Base-by-base conservation (phyloP, 2,113 vertebrate species). In the Motacilla tschutschensis region DNA sequence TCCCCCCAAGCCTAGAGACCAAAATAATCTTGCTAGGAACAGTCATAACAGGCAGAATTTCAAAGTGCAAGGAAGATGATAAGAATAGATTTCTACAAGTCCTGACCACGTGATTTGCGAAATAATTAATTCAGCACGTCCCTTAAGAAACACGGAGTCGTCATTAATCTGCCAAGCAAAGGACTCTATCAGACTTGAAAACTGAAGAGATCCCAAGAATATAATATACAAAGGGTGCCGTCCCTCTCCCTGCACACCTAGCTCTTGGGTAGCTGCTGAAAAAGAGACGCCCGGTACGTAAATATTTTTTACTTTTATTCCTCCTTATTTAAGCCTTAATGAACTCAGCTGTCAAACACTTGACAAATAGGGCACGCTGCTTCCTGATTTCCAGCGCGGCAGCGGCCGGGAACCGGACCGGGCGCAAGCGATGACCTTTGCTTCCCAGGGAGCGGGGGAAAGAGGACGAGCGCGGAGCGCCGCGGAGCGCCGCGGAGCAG, bases 111-210 rank as follows among this genome's bases (percentile, higher is more conserved):
- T 99, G 99, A 99, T 99, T 98, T 98, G 98, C 97, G 98, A 99
- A 99, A 99, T 99, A 99, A 99, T 99, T 99, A 99, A 99, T 99
- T 99, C 99, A 99, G 99, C 98, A 98, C 98, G 98, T 99, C 99
- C 99, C 99, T 98, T 99, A 99, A 98, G 99, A 99, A 99, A 99
- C 99, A 98, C 98, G 98, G 98, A 99, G 98, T 98, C 99, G 99
- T 99, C 99, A 99, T 99, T 99, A 99, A 99, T 99, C 99, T 99
- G 98, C 98, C 97, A 97, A 97, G 97, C 97, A 97, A 97, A 99
- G 99, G 99, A 99, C 98, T 99, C 99, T 99, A 99, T 99, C 98
- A 98, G 99, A 99, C 98, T 99, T 98, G 99, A 99, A 98, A 99
- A 99, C 98, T 99, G 99, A 99, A 99, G 98, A 98, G 99, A 99